These are phyloP conservation scores for Oxyura jamaicensis DNA, from an alignment of 2,113 vertebrate genomes.

Conservation along the genomic window DNA sequence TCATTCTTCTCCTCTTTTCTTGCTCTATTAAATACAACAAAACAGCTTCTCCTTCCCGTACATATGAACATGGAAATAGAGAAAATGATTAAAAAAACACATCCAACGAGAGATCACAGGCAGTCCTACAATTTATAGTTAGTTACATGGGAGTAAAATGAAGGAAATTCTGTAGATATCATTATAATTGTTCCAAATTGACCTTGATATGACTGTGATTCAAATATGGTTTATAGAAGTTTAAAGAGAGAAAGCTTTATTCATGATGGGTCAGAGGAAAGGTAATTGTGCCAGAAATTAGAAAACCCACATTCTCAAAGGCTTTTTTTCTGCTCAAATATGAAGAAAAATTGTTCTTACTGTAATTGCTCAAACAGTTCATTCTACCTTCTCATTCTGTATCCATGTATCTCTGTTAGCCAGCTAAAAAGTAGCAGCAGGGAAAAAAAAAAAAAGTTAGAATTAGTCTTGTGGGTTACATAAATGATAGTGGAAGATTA, in stretches of 20 bases:
- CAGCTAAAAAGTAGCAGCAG: background rate
- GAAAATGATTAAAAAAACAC: background rate
- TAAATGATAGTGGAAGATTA: background rate
- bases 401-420: background rate
- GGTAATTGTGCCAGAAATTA: background rate
- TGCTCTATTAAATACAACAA: background rate
- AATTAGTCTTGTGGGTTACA: background rate
- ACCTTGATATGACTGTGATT: background rate
- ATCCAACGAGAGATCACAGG: background rate
- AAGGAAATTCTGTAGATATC: background rate
- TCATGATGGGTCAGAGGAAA: background rate
- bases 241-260: background rate
- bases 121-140: background rate
- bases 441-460: background rate
- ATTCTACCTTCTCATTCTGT: background rate
- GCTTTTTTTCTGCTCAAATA: background rate
- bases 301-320: background rate
- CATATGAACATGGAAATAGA: background rate
- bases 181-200: background rate
- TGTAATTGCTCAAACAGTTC: background rate
- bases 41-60: background rate
- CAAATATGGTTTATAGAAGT: background rate
- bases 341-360: background rate
- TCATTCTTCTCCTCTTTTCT: background rate
- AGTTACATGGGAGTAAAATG: background rate